Percentiles rank a stretch among this genome's conserved stretches.
Conservation (phyloP, 2,113 vertebrate species). For the Paralichthys olivaceus region DNA sequence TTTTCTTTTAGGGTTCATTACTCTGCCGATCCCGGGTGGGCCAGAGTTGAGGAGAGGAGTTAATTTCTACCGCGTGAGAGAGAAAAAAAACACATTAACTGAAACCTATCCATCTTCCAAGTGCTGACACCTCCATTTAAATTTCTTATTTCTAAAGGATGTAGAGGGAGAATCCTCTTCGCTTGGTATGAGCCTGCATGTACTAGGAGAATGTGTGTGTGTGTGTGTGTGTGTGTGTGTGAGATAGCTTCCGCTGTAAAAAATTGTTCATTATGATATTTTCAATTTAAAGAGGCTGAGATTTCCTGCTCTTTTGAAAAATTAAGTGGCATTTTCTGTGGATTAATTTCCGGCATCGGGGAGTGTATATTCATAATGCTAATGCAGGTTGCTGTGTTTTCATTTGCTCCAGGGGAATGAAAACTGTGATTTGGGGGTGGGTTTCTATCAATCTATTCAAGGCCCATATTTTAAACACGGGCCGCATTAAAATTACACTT, state of each 20-base stretch:
- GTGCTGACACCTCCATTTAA: slow-evolving; percentile 81
- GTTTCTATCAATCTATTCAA: slow-evolving; percentile 69
- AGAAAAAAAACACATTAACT: slow-evolving; percentile 81
- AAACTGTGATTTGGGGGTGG: slow-evolving; percentile 62
- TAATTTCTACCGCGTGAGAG: slow-evolving; percentile 76
- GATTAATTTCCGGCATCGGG: slow-evolving; percentile 66
- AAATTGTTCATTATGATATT: slow-evolving; percentile 77
- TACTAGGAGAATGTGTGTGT: slow-evolving; percentile 17
- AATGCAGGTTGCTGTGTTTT: slow-evolving; percentile 63
- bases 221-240: slow-evolving; percentile 16
- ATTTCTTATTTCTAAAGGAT: slow-evolving; percentile 76
- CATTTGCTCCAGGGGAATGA: slow-evolving; percentile 56
- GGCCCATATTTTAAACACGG: slow-evolving; percentile 66
- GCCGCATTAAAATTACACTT: slow-evolving; percentile 70
- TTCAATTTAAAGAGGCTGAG: slow-evolving; percentile 69
- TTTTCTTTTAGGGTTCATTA: slow-evolving; percentile 80
- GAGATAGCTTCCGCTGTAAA: slow-evolving; percentile 41
- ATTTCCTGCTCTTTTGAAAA: slow-evolving; percentile 68
- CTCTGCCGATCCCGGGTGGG: slow-evolving; percentile 71
- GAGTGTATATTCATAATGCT: slow-evolving; percentile 61
- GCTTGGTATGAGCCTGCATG: slow-evolving; percentile 32
- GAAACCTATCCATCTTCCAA: slow-evolving; percentile 80
- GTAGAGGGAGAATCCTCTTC: slow-evolving; percentile 54
- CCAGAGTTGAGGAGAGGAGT: slow-evolving; percentile 72
- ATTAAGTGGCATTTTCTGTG: slow-evolving; percentile 64